phyloP scores from a whole-genome alignment of 2,113 vertebrate species.

The Triplophysa tibetana region DNA sequence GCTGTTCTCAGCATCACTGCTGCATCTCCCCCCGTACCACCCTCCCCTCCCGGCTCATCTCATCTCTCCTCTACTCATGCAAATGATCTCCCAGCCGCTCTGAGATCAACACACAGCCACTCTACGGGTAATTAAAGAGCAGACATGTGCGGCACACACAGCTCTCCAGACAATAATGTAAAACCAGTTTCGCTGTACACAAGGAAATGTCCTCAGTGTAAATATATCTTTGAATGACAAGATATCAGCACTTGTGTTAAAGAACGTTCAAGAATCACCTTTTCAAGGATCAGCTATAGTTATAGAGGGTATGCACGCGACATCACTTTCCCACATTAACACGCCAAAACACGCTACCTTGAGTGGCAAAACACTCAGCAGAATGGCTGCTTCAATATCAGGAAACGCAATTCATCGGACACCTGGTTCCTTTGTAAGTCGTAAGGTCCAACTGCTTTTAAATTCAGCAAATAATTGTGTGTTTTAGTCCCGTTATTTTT shows the following conservation, averaged over 20 bases:
- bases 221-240: background rate
- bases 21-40: constrained; percentile 48
- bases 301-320: too few species aligned
- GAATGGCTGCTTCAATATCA: too few species aligned
- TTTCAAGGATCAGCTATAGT: too few species aligned
- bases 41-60: constrained; percentile 22
- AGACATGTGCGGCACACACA: background rate
- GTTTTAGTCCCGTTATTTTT: too few species aligned
- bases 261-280: too few species aligned
- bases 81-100: background rate
- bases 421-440: too few species aligned
- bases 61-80: background rate
- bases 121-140: constrained; percentile 30
- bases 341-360: too few species aligned
- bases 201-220: constrained; percentile 1
- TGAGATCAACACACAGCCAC: constrained; percentile 15
- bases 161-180: background rate
- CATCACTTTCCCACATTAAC: too few species aligned
- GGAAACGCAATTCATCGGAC: too few species aligned
- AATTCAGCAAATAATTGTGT: too few species aligned
- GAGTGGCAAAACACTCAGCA: too few species aligned
- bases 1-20: constrained; percentile 54
- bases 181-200: background rate
- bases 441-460: too few species aligned
- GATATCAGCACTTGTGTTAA: background rate